A percentile compares a stretch with the other conserved stretches of the same genome.
Conservation (phyloP, 2,113 vertebrate species). For the Machaerirhynchus nigripectus region DNA sequence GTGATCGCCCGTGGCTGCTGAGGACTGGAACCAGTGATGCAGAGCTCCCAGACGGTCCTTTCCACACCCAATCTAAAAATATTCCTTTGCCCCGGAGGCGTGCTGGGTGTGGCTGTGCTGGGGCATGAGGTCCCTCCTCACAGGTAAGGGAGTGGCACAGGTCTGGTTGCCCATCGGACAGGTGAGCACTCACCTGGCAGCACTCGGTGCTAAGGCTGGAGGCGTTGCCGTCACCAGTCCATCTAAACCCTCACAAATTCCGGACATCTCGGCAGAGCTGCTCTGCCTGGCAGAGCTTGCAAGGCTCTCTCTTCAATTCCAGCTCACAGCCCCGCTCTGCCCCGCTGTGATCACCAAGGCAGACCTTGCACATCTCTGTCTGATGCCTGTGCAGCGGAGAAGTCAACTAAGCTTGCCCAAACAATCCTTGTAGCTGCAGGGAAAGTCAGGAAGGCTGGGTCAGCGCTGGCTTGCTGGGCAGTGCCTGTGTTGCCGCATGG, state of each 20-base stretch:
- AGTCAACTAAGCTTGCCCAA: neutral
- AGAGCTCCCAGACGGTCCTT: neutral
- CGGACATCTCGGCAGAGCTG: accelerated
- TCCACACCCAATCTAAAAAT: neutral
- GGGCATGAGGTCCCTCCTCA: accelerated
- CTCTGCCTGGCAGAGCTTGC: neutral
- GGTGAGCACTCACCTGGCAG: neutral
- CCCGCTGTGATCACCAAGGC: accelerated
- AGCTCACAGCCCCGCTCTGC: neutral
- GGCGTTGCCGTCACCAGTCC: neutral
- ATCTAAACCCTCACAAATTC: neutral
- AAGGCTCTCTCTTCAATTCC: neutral
- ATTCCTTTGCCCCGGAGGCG: neutral
- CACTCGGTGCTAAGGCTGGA: neutral
- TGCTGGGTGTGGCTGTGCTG: neutral
- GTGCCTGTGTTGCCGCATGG: accelerated
- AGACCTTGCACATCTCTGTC: neutral
- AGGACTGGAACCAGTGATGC: neutral
- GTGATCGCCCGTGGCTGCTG: accelerated
- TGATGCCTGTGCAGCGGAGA: neutral
- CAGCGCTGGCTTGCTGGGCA: neutral
- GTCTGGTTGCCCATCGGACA: neutral
- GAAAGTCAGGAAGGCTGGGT: neutral
- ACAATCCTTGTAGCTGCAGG: neutral
- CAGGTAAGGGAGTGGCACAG: accelerated